Percentiles rank a stretch among this genome's conserved stretches.
phyloP scores from a whole-genome alignment of 2,888 invertebrate genomes.

The Chrysopilus asiliformis region DNA sequence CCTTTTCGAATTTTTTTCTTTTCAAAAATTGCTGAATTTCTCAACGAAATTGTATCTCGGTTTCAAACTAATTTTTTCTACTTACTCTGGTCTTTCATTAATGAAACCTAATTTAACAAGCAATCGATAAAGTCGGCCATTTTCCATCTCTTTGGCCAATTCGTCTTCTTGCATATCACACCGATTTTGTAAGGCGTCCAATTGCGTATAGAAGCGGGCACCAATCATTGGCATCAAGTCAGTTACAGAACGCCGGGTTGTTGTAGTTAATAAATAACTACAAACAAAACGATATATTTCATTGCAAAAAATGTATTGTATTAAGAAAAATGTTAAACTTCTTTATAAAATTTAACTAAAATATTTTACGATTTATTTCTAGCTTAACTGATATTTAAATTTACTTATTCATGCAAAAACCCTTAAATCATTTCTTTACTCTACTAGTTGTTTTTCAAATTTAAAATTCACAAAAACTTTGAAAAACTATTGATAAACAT shows the following conservation, averaged over 20 bases:
- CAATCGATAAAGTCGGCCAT: constrained; percentile 81
- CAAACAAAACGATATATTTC: constrained; percentile 14
- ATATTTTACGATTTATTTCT: too few species aligned
- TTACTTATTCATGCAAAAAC: too few species aligned
- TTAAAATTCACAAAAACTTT: not conserved
- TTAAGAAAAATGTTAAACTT: too few species aligned
- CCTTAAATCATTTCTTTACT: too few species aligned
- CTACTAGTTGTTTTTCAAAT: too few species aligned
- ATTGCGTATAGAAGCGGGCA: constrained; percentile 89
- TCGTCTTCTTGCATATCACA: constrained; percentile 85
- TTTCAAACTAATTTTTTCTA: too few species aligned
- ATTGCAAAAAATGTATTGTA: too few species aligned
- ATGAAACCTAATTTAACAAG: constrained; percentile 86
- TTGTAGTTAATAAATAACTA: constrained; percentile 60
- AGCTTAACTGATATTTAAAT: too few species aligned
- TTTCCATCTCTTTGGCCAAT: constrained; percentile 85
- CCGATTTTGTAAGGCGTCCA: constrained; percentile 78
- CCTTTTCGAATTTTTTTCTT: too few species aligned
- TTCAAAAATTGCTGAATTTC: too few species aligned
- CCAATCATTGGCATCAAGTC: constrained; percentile 99
- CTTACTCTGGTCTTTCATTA: constrained; percentile 89
- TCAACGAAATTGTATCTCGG: too few species aligned
- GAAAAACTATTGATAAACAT: not conserved
- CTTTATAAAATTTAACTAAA: constrained; percentile 5
- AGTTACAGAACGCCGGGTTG: constrained; percentile 65